Conservation (phyloP, 2,888 invertebrate genomes). For the Noctua comes region DNA sequence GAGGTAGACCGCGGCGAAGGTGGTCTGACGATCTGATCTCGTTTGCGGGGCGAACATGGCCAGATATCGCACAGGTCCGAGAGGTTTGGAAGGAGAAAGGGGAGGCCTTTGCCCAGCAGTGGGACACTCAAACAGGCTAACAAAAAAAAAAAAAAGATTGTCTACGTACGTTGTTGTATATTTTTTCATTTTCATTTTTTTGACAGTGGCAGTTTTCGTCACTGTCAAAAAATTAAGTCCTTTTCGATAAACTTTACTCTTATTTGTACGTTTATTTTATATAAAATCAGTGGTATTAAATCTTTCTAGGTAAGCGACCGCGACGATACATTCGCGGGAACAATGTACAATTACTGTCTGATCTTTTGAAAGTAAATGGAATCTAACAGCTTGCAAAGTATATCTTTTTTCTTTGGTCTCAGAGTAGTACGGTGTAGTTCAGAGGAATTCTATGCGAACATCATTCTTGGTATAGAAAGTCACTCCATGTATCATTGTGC, state of each 20-base stretch:
- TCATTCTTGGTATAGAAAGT: neutral
- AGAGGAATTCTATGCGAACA: neutral
- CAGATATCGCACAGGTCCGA: too few species aligned
- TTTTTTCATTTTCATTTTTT: too few species aligned
- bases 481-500: neutral
- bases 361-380: neutral
- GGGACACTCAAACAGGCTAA: too few species aligned
- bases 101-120: too few species aligned
- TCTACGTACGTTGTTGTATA: conserved; percentile 4
- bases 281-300: neutral
- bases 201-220: too few species aligned
- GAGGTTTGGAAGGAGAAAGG: too few species aligned
- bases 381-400: neutral
- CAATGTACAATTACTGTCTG: neutral
- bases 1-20: too few species aligned
- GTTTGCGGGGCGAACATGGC: too few species aligned
- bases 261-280: conserved; percentile 9
- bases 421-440: neutral
- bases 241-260: neutral
- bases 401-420: neutral
- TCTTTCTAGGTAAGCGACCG: conserved; percentile 7
- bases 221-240: conserved; percentile 20
- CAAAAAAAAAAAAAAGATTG: too few species aligned
- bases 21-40: too few species aligned
- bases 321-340: neutral